Conservation (phyloP, 37 sponge, comb jelly and placozoan species). For the Haliclona indistincta region DNA sequence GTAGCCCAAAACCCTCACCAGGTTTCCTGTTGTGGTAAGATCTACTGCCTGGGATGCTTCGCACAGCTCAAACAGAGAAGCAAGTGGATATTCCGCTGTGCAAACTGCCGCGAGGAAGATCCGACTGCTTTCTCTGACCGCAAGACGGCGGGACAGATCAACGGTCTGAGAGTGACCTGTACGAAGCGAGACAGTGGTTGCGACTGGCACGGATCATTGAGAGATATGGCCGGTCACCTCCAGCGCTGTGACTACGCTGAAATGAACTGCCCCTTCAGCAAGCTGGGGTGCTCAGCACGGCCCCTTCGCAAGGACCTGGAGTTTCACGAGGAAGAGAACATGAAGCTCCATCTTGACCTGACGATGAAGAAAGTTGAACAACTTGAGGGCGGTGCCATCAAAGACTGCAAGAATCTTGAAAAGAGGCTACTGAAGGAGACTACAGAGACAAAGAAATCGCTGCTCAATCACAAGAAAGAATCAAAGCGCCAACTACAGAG, state of each 20-base stretch:
- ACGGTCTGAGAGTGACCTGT: conserved; percentile 7
- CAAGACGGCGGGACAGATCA: neutral
- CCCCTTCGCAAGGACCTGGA: conserved; percentile 4
- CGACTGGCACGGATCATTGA: conserved; percentile 4
- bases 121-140: conserved; percentile 2
- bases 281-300: neutral
- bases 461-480: neutral
- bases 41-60: conserved; percentile 63
- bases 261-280: conserved; percentile 11
- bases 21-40: conserved; percentile 70
- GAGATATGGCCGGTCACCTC: neutral
- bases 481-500: neutral
- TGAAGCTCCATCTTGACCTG: neutral
- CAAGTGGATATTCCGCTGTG: conserved; percentile 36
- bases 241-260: neutral
- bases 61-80: conserved; percentile 13
- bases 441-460: neutral
- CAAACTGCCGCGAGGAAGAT: conserved; percentile 37
- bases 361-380: neutral
- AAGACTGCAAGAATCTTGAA: neutral
- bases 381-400: neutral
- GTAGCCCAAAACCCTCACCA: conserved; percentile 60
- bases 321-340: neutral
- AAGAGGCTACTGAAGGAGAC: neutral
- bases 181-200: conserved; percentile 9